phyloP scores from a whole-genome alignment of 2,797 vertebrate species.

The Carduelis carduelis region DNA sequence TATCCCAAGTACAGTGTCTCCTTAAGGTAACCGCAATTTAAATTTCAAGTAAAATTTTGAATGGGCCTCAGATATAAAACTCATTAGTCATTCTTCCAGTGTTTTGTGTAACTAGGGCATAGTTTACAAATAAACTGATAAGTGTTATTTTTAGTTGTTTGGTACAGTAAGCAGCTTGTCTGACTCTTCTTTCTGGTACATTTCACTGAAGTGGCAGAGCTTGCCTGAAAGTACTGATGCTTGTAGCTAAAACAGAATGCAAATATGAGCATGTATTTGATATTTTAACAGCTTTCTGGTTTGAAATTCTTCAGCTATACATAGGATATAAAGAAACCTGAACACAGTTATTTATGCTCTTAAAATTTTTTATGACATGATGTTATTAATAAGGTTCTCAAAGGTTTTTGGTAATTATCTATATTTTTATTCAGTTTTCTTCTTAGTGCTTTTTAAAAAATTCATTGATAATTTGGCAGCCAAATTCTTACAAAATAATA shows the following conservation, averaged over 20 bases:
- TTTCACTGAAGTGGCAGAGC: background rate
- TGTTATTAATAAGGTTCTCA: background rate
- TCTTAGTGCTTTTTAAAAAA: background rate
- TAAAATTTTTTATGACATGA: background rate
- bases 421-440: background rate
- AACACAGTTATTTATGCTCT: background rate
- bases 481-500: background rate
- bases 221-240: background rate
- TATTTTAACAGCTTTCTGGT: slow-evolving; percentile 7
- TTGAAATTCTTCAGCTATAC: background rate
- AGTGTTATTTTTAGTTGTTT: slow-evolving; percentile 12
- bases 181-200: background rate
- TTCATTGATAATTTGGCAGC: background rate
- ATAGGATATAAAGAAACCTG: background rate
- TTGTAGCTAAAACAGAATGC: slow-evolving; percentile 2
- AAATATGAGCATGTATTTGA: slow-evolving; percentile 17
- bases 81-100: background rate
- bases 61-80: background rate
- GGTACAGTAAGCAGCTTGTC: slow-evolving; percentile 8
- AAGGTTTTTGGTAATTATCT: background rate
- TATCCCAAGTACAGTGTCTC: slow-evolving; percentile 86
- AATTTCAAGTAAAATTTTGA: background rate
- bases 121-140: background rate
- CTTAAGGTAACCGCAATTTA: slow-evolving; percentile 81
- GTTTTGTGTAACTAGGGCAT: background rate